A percentile compares a stretch with the other conserved stretches of the same genome.
Evolutionary conservation across 2,113 vertebrate genomes (phyloP).

Genomic region (Chamaea fasciata): DNA sequence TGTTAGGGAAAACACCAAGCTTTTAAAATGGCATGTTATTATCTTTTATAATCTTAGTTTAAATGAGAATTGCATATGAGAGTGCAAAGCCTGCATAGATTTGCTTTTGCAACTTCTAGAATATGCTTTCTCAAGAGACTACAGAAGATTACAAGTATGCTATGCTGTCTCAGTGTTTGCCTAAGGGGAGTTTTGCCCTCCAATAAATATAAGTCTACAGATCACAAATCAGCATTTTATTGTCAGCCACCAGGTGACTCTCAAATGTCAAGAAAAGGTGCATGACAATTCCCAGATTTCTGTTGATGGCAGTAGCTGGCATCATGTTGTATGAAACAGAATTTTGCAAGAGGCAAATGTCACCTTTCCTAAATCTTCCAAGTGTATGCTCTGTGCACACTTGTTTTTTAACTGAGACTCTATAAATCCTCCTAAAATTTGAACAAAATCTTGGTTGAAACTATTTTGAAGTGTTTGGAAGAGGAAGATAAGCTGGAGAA

Average conservation of each 20-base stretch:
- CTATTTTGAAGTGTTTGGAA: neutral
- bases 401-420: neutral
- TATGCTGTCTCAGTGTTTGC: neutral
- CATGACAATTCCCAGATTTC: constrained; percentile 15
- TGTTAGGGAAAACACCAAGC: neutral
- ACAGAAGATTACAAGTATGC: neutral
- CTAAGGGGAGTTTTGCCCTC: constrained; percentile 47
- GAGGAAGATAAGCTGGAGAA: neutral
- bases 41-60: neutral
- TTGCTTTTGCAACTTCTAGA: constrained; percentile 9
- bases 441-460: neutral
- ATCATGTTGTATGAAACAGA: neutral
- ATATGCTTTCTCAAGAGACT: neutral
- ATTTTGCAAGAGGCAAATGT: constrained; percentile 7
- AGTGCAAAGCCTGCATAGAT: neutral
- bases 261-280: constrained; percentile 57
- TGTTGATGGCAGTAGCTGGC: constrained; percentile 2
- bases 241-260: constrained; percentile 37
- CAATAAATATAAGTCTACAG: constrained; percentile 31
- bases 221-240: constrained; percentile 50
- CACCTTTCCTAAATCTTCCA: constrained; percentile 39
- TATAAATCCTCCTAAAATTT: neutral
- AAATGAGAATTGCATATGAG: neutral
- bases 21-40: constrained; percentile 14
- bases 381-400: neutral